A percentile compares a stretch with the other conserved stretches of the same genome.
These are phyloP conservation scores for Myotis pilosus DNA, from an alignment of 2,797 vertebrate species.

Conservation along the genomic window DNA sequence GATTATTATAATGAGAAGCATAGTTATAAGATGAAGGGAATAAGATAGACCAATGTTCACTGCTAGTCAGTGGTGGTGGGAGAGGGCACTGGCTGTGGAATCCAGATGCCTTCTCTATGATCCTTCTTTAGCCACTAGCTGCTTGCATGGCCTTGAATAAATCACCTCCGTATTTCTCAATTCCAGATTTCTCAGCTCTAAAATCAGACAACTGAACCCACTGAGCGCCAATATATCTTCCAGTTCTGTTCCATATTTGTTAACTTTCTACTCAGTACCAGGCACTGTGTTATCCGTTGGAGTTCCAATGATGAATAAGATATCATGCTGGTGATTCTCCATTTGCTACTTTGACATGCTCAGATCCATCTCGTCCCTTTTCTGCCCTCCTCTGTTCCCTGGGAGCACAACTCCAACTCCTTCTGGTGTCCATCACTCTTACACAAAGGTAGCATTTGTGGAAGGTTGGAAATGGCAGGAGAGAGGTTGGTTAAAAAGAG, in stretches of 20 bases:
- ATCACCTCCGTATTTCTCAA: neutral
- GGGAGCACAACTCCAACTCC: neutral
- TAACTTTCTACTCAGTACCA: neutral
- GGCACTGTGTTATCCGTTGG: too few species aligned
- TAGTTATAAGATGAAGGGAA: neutral
- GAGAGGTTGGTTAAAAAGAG: neutral
- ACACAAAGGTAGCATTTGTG: neutral
- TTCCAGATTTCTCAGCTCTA: neutral
- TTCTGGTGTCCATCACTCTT: neutral
- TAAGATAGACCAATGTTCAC: neutral
- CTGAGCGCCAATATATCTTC: neutral
- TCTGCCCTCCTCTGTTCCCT: neutral
- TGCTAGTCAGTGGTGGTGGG: fast-evolving
- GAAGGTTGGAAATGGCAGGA: neutral
- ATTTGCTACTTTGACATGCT: neutral
- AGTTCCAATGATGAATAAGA: neutral
- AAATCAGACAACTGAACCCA: neutral
- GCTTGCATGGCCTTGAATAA: neutral
- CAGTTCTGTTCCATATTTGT: neutral
- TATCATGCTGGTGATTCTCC: neutral
- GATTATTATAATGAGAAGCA: neutral
- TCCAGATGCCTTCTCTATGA: neutral
- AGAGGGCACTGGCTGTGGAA: neutral
- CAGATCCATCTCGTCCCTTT: neutral
- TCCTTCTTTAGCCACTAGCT: neutral